Evolutionary conservation across 2,797 vertebrate species (phyloP), one percentile per base, ranked within the genome.

Genomic region (Astyanax mexicanus): DNA sequence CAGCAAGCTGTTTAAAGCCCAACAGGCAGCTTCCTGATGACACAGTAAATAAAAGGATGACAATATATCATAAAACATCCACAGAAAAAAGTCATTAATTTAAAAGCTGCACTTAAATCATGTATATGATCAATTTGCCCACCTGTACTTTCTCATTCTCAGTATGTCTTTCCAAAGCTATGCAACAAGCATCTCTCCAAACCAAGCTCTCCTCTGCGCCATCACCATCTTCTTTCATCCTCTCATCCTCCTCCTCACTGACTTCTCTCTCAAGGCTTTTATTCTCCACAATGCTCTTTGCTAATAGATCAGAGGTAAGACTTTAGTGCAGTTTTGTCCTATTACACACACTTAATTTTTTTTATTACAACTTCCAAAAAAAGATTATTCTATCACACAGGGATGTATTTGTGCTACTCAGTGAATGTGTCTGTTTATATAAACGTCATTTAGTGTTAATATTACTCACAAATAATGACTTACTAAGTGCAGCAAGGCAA

Each of bases 401-500:
- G 45, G 6, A 38, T 49, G 49, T 25, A 49, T 49, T 15, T 45
- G 60, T 65, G 37, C 55, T 38, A 76, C 15, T 44, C 27, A 25
- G 61, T 52, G 74, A 42, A 66, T 15, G 1, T 51, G 13, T 15
- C 29, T 25, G 15, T 57, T 57, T 29, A 17, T 13, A 25, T 52
- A 3, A 27, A 55, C 12, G 8, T 1, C 21, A 25, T 54, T 3
- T 3, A 17, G 15, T 17, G 6, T 3, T 21, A 19, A 49, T 19
- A 47, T 45, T 17, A 13, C 17, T 6, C 29, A 11, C 21, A 38
- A 21, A 38, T 21, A 9, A 23, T 60, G 12, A 81, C 97, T 98
- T 85, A 99, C 98, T 98, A 72, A 99, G 94, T 74, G 94, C 91
- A 0, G 97, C 95, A 84, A 99, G 89, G 76, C 95, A 97, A 89